Conservation (phyloP, 2,888 invertebrate genomes). For the Priapulus caudatus region DNA sequence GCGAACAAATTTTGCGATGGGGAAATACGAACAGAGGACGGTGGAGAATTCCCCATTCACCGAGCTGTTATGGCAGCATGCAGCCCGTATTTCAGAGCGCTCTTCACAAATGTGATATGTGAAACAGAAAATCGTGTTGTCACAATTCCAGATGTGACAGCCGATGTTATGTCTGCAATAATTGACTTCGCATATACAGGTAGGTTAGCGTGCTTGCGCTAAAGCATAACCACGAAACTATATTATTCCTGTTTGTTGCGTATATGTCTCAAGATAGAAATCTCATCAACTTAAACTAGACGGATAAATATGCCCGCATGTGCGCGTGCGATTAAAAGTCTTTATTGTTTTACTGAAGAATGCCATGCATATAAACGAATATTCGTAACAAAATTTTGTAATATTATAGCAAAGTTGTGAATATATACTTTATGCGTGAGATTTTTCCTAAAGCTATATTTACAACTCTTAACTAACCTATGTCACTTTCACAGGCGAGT, state of each 20-base stretch:
- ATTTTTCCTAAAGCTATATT: background rate
- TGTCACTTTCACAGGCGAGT: conserved; percentile 59
- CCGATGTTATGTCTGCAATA: conserved; percentile 48
- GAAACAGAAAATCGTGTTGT: conserved; percentile 7
- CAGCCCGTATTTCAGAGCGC: conserved; percentile 59
- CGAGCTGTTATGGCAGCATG: conserved; percentile 57
- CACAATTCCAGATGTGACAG: conserved; percentile 27
- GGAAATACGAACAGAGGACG: conserved; percentile 50
- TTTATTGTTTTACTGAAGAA: too few species aligned
- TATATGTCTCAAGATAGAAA: too few species aligned
- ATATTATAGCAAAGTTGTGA: too few species aligned
- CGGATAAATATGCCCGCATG: too few species aligned
- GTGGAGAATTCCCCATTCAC: conserved; percentile 51
- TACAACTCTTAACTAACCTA: conserved; percentile 50
- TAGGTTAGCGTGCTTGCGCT: too few species aligned
- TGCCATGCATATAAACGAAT: too few species aligned
- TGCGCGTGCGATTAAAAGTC: too few species aligned
- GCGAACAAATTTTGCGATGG: conserved; percentile 49
- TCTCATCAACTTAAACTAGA: too few species aligned
- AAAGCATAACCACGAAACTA: too few species aligned
- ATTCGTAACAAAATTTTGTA: too few species aligned
- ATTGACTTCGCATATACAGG: conserved; percentile 65
- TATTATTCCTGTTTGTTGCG: too few species aligned
- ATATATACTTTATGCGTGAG: background rate
- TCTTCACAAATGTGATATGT: conserved; percentile 55